These are phyloP conservation scores for Acanthosepion pharaonis DNA, from an alignment of 2,888 invertebrate genomes.

Conservation along the genomic window DNA sequence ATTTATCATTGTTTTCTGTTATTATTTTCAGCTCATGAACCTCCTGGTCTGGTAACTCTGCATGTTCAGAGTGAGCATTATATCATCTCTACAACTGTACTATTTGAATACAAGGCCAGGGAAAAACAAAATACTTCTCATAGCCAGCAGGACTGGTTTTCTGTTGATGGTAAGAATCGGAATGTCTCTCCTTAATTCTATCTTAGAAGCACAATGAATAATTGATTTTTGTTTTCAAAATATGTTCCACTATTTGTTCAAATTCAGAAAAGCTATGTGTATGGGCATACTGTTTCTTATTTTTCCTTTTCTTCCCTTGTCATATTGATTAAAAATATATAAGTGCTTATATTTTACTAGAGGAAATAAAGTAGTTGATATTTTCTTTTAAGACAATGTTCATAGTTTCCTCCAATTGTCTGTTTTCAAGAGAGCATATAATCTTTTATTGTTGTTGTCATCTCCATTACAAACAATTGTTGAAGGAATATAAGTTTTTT, in stretches of 20 bases:
- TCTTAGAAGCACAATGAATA: background rate
- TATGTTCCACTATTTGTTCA: too few species aligned
- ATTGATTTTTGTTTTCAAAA: too few species aligned
- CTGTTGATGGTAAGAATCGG: slow-evolving; percentile 66
- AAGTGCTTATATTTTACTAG: background rate
- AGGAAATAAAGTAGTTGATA: slow-evolving; percentile 52
- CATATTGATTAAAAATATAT: too few species aligned
- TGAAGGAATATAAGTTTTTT: too few species aligned
- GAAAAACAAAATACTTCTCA: slow-evolving; percentile 45
- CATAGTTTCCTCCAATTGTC: background rate
- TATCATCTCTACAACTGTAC: slow-evolving; percentile 82
- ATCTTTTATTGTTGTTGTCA: too few species aligned
- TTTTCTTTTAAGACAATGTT: background rate
- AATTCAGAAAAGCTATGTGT: too few species aligned
- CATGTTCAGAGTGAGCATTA: slow-evolving; percentile 94
- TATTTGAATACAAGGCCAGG: slow-evolving; percentile 70
- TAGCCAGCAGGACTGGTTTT: slow-evolving; percentile 68
- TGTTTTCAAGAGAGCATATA: too few species aligned
- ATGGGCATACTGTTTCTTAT: too few species aligned
- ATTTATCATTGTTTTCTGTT: slow-evolving; percentile 8
- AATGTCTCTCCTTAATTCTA: background rate
- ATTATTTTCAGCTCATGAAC: slow-evolving; percentile 84
- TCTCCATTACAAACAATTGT: too few species aligned
- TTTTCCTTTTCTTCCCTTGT: too few species aligned
- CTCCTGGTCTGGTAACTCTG: slow-evolving; percentile 89